A percentile compares a stretch with the other conserved stretches of the same genome.
These are phyloP conservation scores for Eupsilia transversa DNA, from an alignment of 2,888 invertebrate species.

Conservation along the genomic window DNA sequence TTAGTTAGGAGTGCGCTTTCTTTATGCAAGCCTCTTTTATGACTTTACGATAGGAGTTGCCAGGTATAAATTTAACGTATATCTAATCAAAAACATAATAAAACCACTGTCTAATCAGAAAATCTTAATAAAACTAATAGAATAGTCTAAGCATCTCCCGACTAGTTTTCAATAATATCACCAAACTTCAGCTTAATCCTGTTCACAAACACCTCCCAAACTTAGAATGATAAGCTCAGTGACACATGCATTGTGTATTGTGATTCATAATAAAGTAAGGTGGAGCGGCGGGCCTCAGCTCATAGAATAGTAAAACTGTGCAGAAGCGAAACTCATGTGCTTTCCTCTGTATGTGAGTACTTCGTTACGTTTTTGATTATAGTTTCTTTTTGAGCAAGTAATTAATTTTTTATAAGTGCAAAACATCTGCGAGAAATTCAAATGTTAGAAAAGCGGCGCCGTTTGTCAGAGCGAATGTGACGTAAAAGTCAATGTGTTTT, in stretches of 20 bases:
- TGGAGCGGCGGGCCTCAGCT: conserved; percentile 48
- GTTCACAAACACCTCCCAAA: conserved; percentile 49
- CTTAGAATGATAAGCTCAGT: conserved; percentile 61
- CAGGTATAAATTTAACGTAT: neutral
- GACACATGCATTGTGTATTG: conserved; percentile 69
- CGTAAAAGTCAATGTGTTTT: too few species aligned
- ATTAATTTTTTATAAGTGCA: too few species aligned
- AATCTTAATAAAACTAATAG: conserved; percentile 16
- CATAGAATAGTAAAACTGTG: conserved; percentile 22
- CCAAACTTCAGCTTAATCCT: conserved; percentile 37
- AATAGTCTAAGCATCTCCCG: neutral
- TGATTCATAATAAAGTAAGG: conserved; percentile 70
- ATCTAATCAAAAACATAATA: neutral
- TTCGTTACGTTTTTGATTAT: too few species aligned
- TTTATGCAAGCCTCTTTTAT: conserved; percentile 1
- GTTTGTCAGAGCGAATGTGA: too few species aligned
- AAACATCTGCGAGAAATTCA: too few species aligned
- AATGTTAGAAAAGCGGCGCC: too few species aligned
- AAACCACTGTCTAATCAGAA: neutral
- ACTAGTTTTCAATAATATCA: conserved; percentile 38
- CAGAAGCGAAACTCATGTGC: conserved; percentile 3
- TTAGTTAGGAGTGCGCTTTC: conserved; percentile 8
- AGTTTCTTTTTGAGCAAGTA: too few species aligned
- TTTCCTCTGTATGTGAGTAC: neutral
- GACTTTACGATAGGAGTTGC: neutral